phyloP scores from a whole-genome alignment of 2,113 vertebrate genomes.

The Tonatia bakeri region DNA sequence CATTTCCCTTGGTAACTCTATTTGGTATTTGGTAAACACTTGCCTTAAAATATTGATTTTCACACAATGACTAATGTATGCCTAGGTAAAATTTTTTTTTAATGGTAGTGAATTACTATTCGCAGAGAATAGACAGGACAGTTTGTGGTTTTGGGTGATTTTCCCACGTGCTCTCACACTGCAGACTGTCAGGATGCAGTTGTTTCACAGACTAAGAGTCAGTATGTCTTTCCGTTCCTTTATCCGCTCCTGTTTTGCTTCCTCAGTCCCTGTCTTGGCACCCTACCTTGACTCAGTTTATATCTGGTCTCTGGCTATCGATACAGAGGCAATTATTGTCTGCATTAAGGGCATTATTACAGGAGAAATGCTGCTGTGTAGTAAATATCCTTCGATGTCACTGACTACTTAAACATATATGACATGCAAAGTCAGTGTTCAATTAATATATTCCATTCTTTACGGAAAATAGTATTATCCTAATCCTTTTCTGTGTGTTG shows the following conservation, averaged over 20 bases:
- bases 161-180: not conserved
- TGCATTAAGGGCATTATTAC: not conserved
- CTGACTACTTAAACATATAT: not conserved
- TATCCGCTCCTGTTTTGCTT: not conserved
- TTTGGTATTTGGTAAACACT: not conserved
- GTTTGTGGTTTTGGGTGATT: not conserved
- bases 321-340: not conserved
- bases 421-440: not conserved
- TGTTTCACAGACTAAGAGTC: not conserved
- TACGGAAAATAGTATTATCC: not conserved
- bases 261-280: not conserved
- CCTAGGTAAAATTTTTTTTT: not conserved
- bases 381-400: not conserved
- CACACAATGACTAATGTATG: not conserved
- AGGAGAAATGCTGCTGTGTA: not conserved
- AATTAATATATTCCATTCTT: not conserved
- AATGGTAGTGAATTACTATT: not conserved
- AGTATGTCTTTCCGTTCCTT: not conserved
- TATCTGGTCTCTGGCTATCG: not conserved
- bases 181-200: not conserved
- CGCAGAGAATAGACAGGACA: not conserved
- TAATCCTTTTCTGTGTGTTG: not conserved
- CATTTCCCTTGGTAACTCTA: not conserved
- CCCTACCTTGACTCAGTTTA: not conserved
- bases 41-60: not conserved